phyloP scores from a whole-genome alignment of 2,113 vertebrate species.

The Gobius niger region DNA sequence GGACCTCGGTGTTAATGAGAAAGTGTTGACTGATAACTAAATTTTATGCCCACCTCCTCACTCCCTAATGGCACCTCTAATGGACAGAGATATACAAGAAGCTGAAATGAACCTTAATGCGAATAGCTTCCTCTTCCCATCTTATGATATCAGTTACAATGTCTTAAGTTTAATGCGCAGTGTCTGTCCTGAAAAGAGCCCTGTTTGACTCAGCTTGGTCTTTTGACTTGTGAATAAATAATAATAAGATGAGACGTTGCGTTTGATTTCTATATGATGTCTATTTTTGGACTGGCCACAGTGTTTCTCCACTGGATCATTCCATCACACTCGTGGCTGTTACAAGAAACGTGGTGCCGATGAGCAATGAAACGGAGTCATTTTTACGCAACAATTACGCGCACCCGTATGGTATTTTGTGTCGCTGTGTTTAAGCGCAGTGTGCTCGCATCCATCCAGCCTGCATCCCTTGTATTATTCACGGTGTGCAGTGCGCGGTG shows the following conservation, averaged over 20 bases:
- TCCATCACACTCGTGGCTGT: conserved; percentile 31
- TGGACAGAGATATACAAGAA: not conserved
- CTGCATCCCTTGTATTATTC: not conserved
- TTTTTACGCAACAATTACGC: conserved; percentile 26
- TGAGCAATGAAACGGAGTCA: conserved; percentile 27
- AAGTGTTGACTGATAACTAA: conserved; percentile 30
- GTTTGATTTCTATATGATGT: conserved; percentile 10
- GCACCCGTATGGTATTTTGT: conserved; percentile 20
- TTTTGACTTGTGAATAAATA: not conserved
- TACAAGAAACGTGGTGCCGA: conserved; percentile 58
- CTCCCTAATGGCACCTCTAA: conserved; percentile 7
- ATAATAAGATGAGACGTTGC: not conserved
- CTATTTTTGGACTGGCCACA: conserved; percentile 9
- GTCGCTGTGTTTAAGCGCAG: not conserved
- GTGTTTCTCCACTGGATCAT: conserved; percentile 38
- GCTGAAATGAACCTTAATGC: not conserved
- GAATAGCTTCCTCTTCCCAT: not conserved
- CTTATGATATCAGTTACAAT: not conserved
- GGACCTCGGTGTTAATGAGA: conserved; percentile 68
- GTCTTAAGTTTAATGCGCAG: not conserved
- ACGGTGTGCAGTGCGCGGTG: conserved; percentile 6
- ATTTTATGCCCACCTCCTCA: conserved; percentile 5
- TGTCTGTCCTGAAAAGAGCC: not conserved
- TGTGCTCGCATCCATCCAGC: not conserved
- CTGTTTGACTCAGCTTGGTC: not conserved